Evolutionary conservation across 1,140 invertebrate species (phyloP).

Genomic region (Drosophila truncata): DNA sequence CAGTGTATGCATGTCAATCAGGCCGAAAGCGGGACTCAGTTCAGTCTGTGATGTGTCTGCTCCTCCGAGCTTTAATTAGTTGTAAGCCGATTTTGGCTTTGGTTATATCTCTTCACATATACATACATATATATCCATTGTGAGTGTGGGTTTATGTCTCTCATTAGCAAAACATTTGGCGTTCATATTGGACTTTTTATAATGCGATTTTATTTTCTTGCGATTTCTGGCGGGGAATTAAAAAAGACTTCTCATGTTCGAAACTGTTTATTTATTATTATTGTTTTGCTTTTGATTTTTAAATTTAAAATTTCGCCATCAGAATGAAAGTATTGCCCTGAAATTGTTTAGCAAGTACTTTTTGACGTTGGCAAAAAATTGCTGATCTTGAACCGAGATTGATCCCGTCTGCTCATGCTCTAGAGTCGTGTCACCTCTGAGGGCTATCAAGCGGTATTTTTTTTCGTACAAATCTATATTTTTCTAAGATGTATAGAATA

Average conservation of each 20-base stretch:
- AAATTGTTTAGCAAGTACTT: background rate
- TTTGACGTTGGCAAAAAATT: constrained; percentile 16
- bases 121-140: constrained; percentile 1
- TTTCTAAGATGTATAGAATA: background rate
- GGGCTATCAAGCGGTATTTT: constrained; percentile 12
- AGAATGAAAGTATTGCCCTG: constrained; percentile 17
- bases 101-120: constrained; percentile 7
- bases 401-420: constrained; percentile 7
- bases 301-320: constrained; percentile 23
- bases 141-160: constrained; percentile 24
- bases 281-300: constrained; percentile 14
- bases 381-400: constrained; percentile 43
- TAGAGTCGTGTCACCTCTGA: constrained; percentile 5
- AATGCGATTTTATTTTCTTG: constrained; percentile 73
- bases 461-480: background rate
- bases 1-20: constrained; percentile 61
- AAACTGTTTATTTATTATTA: constrained; percentile 26
- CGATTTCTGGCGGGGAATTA: constrained; percentile 43
- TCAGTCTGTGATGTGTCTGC: constrained; percentile 6
- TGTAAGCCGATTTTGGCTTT: constrained; percentile 25
- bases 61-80: constrained; percentile 47
- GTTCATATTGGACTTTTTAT: constrained; percentile 52
- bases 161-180: constrained; percentile 64
- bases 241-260: constrained; percentile 36
- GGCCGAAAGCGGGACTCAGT: constrained; percentile 7